Evolutionary conservation across 2,113 vertebrate species (phyloP).

Genomic region (Lagopus muta): DNA sequence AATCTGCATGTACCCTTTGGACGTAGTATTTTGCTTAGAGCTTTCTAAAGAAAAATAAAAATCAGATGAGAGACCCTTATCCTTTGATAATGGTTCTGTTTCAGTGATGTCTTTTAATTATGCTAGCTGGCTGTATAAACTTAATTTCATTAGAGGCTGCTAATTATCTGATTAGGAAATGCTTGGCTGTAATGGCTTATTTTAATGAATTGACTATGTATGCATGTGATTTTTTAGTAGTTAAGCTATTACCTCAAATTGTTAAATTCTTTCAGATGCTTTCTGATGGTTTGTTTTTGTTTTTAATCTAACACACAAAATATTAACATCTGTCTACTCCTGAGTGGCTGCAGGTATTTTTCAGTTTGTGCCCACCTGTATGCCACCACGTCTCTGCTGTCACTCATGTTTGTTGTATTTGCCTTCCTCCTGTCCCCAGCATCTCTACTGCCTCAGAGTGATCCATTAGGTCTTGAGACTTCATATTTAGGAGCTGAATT

Average conservation of each 20-base stretch:
- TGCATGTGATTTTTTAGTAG: constrained; percentile 30
- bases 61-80: background rate
- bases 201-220: constrained; percentile 18
- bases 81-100: constrained; percentile 16
- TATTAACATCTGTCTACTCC: background rate
- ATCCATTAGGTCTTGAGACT: background rate
- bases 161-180: constrained; percentile 62
- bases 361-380: background rate
- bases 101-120: constrained; percentile 49
- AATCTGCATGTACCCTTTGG: background rate
- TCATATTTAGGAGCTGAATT: background rate
- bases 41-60: constrained; percentile 37
- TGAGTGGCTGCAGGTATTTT: background rate
- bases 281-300: background rate
- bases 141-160: constrained; percentile 53
- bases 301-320: background rate
- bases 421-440: background rate
- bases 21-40: background rate
- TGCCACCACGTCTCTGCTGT: background rate
- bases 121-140: constrained; percentile 8
- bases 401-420: background rate
- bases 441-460: background rate
- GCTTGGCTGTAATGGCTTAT: constrained; percentile 38
- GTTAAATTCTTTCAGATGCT: background rate
- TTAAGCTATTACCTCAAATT: constrained; percentile 21